Evolutionary conservation across 2,113 vertebrate genomes (phyloP).

Genomic region (Caracal caracal): DNA sequence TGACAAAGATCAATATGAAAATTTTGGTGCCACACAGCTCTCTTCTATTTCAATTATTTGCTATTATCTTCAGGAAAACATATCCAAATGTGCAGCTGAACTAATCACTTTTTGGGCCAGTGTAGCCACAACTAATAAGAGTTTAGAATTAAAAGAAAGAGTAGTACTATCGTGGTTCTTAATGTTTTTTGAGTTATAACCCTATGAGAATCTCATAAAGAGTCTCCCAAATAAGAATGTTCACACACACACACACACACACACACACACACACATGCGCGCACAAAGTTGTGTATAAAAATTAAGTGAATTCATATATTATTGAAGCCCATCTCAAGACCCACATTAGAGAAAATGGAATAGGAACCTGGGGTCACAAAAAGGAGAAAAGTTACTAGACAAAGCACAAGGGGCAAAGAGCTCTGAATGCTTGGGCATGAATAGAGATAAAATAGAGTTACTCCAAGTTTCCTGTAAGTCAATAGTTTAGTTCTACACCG

Average conservation of each 20-base stretch:
- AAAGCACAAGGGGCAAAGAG: background rate
- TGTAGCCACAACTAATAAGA: background rate
- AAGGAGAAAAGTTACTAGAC: background rate
- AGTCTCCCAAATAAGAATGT: background rate
- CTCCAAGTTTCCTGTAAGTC: background rate
- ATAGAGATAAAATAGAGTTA: background rate
- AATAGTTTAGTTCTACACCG: background rate
- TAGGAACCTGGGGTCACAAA: background rate
- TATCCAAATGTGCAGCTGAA: background rate
- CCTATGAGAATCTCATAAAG: background rate
- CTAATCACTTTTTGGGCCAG: background rate
- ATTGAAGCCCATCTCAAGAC: background rate
- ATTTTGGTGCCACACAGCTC: background rate
- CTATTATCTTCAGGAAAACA: background rate
- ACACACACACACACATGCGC: background rate
- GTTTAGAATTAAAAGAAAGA: background rate
- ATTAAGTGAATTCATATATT: background rate
- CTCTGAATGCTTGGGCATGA: background rate
- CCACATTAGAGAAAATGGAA: background rate
- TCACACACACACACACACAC: background rate
- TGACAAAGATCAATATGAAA: background rate
- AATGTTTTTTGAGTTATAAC: background rate
- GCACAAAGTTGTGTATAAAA: background rate
- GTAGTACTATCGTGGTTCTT: background rate
- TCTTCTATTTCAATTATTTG: background rate